Evolutionary conservation across 2,113 vertebrate genomes (phyloP), one percentile per base, ranked within the genome.

Genomic region (Ranitomeya variabilis): DNA sequence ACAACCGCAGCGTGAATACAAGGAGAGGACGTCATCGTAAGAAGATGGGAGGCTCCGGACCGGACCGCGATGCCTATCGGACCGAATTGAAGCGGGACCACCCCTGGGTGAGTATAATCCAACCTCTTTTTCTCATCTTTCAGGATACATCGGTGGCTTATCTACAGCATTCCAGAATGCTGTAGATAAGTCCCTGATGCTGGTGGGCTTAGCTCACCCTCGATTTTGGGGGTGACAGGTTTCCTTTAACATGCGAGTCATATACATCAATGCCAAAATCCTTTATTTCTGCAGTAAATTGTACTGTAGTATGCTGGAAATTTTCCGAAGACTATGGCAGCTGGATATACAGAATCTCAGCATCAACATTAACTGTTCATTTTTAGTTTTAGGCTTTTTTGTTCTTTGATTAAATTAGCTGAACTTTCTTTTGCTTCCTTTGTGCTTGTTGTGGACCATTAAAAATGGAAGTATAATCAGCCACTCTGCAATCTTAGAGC

Each of bases 401-500:
- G 0, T 0, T 18, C 5, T 52, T 21, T 21, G 37, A 76, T 76
- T 76, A 52, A 52, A 76, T 76, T 76, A 76, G 73, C 45, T 51
- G 45, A 76, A 76, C 45, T 51, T 52, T 45, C 31, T 74, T 52
- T 76, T 76, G 73, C 73, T 18, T 76, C 10, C 9, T 76, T 62
- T 31, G 60, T n/a, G 19, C 26, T 51, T 31, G 37, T 21, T 15
- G 16, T 59, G 18, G 31, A 83, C 37, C 26, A 52, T 66, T 81
- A 66, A 64, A 80, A 83, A 83, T 66, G 60, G 31, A 83, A 66
- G 60, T 62, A 83, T 52, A 83, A 51, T 83, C 31, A 51, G 60
- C n/a, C 21, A 0, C 59, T 64, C 37, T 66, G n/a, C 80, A 83
- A 45, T 83, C 23, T 21, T 62, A 26, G 57, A 81, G 55, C 9